Base-by-base conservation (phyloP, 2,888 invertebrate genomes). In the Isoperla grammatica region DNA sequence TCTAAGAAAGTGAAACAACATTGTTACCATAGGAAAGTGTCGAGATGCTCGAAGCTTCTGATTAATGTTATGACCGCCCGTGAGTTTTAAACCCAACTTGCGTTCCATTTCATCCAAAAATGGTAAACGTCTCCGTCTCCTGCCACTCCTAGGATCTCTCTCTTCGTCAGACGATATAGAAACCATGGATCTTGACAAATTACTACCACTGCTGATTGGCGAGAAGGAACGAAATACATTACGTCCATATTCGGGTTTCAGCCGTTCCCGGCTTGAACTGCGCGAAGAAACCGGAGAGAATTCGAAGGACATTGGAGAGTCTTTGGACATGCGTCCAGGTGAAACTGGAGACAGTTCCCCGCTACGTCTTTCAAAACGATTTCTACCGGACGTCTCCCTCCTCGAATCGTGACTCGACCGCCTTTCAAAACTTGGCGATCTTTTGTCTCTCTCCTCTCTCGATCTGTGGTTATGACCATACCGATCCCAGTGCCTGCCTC, bases 71-170 rank as follows among this genome's bases (percentile, higher is more conserved):
- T 40, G 40, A 40, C 29, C 49, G 29, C 49, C 35, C 4, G 29
- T 9, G n/a, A 49, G 12, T 17, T 15, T 37, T 11, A 53, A 37
- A 11, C 53, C 53, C 15, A 53, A 19, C 39, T 53, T 53, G 19
- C 53, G 53, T 37, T 53, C 53, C 53, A 53, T 53, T 20, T 53
- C 53, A 9, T 17, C 15, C 53, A 37, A 39, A 37, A 53, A 53
- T 17, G 53, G 53, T 20, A 37, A 53, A n/a, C 53, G 17, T 20
- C 37, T 53, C 5, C 53, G 53, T 12, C 19, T 22, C n/a, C 53
- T 37, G 13, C 12, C 4, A 1, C 53, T 20, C 19, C 15, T 13
- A 4, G 15, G 15, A 2, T 53, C 17, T 2, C 40, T 37, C 15
- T 4, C 46, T 22, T 53, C 53, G 9, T 37, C 39, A 12, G 6